Evolutionary conservation across 2,797 vertebrate species (phyloP), one percentile per base, ranked within the genome.

Genomic region (Bovichtus diacanthus): DNA sequence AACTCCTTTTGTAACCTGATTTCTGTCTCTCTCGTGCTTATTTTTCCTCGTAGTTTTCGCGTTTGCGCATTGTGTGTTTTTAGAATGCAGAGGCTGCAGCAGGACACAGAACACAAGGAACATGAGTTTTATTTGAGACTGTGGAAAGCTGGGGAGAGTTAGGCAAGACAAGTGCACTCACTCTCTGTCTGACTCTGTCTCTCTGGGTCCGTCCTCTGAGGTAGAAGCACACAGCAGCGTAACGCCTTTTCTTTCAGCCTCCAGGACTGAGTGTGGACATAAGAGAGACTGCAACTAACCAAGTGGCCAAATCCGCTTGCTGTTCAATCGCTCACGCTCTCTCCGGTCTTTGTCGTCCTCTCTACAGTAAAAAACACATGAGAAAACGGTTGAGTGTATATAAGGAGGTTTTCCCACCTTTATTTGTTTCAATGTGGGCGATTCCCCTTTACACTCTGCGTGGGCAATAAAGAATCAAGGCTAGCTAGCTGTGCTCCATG

Each of bases 301-400:
- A 47, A 79, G 88, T 88, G 41, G 83, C 90, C 92, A 93, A 92
- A 56, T 92, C 92, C 76, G 85, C 80, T 89, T 78, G 82, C 84
- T 65, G 70, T 75, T 78, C 70, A 38, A 1, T 82, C 51, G 68
- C 74, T 76, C 69, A 25, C 67, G 54, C 67, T 83, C 61, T 67
- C 63, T 73, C 60, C 67, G 65, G 31, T 73, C 74, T 81, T 74
- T 53, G 47, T 81, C 63, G 39, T 6, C 60, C 58, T 72, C 65
- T 68, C 51, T 74, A 38, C 74, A 44, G 59, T 81, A 23, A 63
- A 82, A 76, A 61, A 49, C 34, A 54, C 9, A 36, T 15, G 25
- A 38, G 7, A 54, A 63, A 74, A 73, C 0, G 23, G 9, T 60
- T 4, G 31, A 2, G 9, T 58, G 13, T 25, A 39, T 23, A 39